These are phyloP conservation scores for Pyrgilauda ruficollis DNA, from an alignment of 2,113 vertebrate genomes.

Conservation along the genomic window DNA sequence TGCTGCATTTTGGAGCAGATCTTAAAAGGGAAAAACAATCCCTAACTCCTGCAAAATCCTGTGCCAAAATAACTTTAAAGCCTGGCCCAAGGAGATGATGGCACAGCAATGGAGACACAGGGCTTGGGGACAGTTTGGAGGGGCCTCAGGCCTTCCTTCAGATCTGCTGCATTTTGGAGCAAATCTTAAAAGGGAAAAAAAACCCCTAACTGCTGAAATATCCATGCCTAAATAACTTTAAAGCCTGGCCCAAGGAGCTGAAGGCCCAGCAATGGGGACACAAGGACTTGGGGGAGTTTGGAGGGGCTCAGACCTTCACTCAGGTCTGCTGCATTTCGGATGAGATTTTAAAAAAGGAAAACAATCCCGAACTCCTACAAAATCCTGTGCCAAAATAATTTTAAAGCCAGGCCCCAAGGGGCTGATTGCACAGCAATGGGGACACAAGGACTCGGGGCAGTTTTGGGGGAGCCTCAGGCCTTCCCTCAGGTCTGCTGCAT, in stretches of 20 bases:
- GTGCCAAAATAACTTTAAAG: not conserved
- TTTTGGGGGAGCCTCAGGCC: no score
- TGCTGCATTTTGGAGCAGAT: not conserved
- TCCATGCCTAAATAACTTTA: fast-evolving
- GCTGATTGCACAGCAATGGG: fast-evolving
- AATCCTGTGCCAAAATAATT: fast-evolving
- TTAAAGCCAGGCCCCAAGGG: not conserved
- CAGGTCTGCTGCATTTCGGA: no score
- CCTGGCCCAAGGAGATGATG: no score
- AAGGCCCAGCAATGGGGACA: not conserved
- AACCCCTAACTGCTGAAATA: not conserved
- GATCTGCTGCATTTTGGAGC: no score
- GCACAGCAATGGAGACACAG: no score
- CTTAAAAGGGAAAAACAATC: not conserved
- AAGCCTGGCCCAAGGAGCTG: not conserved
- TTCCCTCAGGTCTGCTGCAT: not conserved
- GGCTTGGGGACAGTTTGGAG: no score
- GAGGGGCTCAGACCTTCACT: no score
- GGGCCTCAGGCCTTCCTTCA: not conserved
- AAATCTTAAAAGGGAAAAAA: no score
- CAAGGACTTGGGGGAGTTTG: not conserved
- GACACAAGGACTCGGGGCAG: not conserved
- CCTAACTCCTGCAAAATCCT: not conserved
- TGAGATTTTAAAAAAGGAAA: no score
- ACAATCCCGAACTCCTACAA: not conserved